Percentiles rank a stretch among this genome's conserved stretches.
Conservation (phyloP, 1,140 invertebrate genomes). For the Wasmannia auropunctata region DNA sequence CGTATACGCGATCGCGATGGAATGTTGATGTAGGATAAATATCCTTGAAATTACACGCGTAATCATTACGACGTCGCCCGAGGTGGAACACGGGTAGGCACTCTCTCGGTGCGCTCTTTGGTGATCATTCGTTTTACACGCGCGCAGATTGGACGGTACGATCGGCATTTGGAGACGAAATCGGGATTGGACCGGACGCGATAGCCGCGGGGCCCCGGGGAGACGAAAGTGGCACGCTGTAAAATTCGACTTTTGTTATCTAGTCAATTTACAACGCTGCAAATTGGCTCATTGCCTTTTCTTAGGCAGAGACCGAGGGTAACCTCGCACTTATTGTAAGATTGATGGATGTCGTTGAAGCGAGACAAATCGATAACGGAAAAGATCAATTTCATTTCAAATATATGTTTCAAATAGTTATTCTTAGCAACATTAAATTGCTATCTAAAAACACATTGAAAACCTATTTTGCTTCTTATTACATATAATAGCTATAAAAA, state of each 20-base stretch:
- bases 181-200: constrained; percentile 40
- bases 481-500: background rate
- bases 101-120: constrained; percentile 34
- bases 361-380: background rate
- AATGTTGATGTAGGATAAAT: constrained; percentile 62
- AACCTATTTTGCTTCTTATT: background rate
- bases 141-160: constrained; percentile 42
- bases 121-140: constrained; percentile 57
- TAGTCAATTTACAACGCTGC: constrained; percentile 32
- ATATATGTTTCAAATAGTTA: background rate
- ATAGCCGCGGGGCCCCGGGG: constrained; percentile 41
- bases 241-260: constrained; percentile 32
- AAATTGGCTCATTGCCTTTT: background rate
- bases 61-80: constrained; percentile 58
- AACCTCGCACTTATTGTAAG: background rate
- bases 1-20: constrained; percentile 45
- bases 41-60: constrained; percentile 61
- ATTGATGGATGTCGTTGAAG: background rate
- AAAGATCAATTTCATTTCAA: background rate
- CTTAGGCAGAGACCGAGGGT: background rate
- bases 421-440: background rate
- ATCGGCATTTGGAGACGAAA: constrained; percentile 59
- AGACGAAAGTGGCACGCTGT: constrained; percentile 37
- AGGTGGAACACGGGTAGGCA: constrained; percentile 48
- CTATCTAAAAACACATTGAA: background rate